Evolutionary conservation across 2,888 invertebrate genomes (phyloP).

Genomic region (Pteria penguin): DNA sequence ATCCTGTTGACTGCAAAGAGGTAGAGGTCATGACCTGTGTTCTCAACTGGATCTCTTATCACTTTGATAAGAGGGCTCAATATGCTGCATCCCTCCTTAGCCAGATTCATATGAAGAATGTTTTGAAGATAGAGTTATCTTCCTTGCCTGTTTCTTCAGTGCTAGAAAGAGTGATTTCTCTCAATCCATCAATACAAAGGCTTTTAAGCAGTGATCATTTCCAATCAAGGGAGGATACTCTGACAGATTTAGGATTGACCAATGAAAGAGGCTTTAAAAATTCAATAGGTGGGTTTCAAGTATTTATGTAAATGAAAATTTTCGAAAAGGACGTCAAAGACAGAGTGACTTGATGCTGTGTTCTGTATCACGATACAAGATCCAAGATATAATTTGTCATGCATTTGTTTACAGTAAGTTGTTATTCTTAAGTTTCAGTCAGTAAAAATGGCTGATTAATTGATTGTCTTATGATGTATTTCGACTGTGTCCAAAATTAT

Average conservation of each 20-base stretch:
- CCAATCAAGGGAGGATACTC: not conserved
- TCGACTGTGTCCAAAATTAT: too few species aligned
- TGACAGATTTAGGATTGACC: constrained; percentile 46
- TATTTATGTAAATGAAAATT: too few species aligned
- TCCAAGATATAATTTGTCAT: too few species aligned
- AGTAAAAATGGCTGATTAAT: too few species aligned
- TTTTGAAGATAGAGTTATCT: constrained; percentile 49
- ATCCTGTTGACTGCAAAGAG: constrained; percentile 86
- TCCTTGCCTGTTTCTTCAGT: constrained; percentile 40
- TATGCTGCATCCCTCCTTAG: constrained; percentile 81
- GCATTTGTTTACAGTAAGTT: too few species aligned
- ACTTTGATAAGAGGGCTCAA: constrained; percentile 77
- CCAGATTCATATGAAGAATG: constrained; percentile 82
- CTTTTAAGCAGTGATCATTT: not conserved
- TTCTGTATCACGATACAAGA: too few species aligned
- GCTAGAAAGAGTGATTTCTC: constrained; percentile 44
- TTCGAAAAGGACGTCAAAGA: too few species aligned
- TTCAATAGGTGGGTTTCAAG: constrained; percentile 81
- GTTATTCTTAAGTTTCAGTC: too few species aligned
- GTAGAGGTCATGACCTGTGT: constrained; percentile 83
- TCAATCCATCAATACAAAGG: constrained; percentile 7
- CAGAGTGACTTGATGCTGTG: too few species aligned
- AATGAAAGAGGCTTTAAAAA: constrained; percentile 84
- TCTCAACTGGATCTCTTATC: constrained; percentile 83
- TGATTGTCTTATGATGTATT: too few species aligned